Conservation (phyloP, 2,797 vertebrate species). For the Argyrosomus regius region DNA sequence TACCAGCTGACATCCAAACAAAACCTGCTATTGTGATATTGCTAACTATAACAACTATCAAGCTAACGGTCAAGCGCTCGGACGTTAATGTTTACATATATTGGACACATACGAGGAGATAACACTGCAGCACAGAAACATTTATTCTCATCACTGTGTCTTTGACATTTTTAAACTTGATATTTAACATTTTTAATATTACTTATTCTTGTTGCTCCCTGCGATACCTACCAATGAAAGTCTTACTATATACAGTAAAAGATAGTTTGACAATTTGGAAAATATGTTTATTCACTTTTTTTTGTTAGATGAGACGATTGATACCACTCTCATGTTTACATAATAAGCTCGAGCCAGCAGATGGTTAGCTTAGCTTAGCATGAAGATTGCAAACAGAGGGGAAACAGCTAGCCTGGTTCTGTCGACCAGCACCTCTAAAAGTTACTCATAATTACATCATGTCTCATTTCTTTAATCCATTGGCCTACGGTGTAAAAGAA, state of each 20-base stretch:
- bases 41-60: too few species aligned
- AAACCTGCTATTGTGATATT: not conserved
- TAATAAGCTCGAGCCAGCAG: not conserved
- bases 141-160: too few species aligned
- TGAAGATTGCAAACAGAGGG: not conserved
- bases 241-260: too few species aligned
- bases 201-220: not conserved
- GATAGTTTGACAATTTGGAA: not conserved
- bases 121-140: too few species aligned
- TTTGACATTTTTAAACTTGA: too few species aligned
- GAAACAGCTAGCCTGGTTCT: too few species aligned
- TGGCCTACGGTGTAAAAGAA: not conserved
- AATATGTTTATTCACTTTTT: too few species aligned
- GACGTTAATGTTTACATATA: too few species aligned
- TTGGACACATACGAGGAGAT: too few species aligned
- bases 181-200: not conserved
- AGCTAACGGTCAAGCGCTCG: too few species aligned
- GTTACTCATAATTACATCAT: not conserved
- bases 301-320: too few species aligned
- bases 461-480: not conserved
- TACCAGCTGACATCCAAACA: constrained; percentile 1
- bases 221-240: too few species aligned
- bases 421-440: not conserved
- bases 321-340: not conserved
- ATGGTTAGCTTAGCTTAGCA: not conserved